Base-by-base conservation (phyloP, 1,140 invertebrate species). In the Lepidostoma basale region DNA sequence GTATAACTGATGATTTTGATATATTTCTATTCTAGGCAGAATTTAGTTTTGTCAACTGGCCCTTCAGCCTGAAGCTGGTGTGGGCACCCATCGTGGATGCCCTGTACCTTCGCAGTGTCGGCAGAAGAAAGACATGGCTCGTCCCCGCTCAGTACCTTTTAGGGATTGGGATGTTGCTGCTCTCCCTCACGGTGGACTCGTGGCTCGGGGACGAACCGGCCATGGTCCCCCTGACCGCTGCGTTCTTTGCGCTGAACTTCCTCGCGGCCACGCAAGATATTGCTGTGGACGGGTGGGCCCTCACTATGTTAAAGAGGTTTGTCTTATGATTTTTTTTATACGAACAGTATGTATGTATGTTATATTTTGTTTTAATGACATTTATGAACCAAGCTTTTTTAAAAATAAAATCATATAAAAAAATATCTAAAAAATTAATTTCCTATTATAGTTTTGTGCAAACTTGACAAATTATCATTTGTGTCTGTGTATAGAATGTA, bases 41-140 rank as follows among this genome's bases (percentile, higher is more conserved):
- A 77, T 99, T 99, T 78, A 98, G 96, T 83, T 97, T 99, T 77
- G 96, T 96, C 0, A 90, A 90, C 74, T 99, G 98, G 98, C 98
- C 98, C 1, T 99, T 98, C 77, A 96, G 94, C 79, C 83, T 99
- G 14, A 99, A 99, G 83, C 80, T 99, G 23, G 77, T 99, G 42
- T 99, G 98, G 98, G 98, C 98, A 3, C 98, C 98, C 1, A 88
- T 99, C 74, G 96, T 99, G 1, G 98, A 99, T 81, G 92, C 96
- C 0, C 76, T 97, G 18, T 99, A 93, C 79, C 88, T 89, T 36
- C 78, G 84, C 18, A 83, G 84, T 70, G 92, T 99, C 80, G 98
- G 98, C 1, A 83, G 97, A 33, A 83, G 98, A 69, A 99, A 99
- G 85, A 95, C 96, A 14, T 99, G 98, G 98, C 85, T 99, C 3